These are phyloP conservation scores for Trachymyrmex septentrionalis DNA, from an alignment of 1,140 invertebrate genomes.

Conservation along the genomic window DNA sequence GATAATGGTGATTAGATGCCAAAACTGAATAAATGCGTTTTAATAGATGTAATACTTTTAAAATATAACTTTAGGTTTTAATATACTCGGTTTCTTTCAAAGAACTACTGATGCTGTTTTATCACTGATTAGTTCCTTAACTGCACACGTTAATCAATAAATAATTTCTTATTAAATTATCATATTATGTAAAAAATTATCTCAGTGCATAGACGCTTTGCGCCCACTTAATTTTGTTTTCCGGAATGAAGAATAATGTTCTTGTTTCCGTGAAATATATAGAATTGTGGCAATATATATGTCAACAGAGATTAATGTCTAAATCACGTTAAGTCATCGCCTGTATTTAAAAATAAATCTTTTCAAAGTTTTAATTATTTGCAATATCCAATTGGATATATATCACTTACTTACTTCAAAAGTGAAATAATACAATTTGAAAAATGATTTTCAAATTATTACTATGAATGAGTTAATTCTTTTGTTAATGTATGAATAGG, in stretches of 20 bases:
- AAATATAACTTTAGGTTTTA: no score
- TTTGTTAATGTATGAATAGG: no score
- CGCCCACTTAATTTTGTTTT: slow-evolving; percentile 1
- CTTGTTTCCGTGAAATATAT: not conserved
- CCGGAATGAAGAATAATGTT: not conserved
- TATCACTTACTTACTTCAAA: no score
- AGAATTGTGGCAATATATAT: not conserved
- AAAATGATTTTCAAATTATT: no score
- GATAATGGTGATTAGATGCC: no score
- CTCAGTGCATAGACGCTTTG: not conserved
- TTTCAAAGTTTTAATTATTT: not conserved
- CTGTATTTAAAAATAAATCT: not conserved
- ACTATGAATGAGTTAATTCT: no score
- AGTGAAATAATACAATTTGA: no score
- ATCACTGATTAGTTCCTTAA: not conserved
- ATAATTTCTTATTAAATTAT: slow-evolving; percentile 12
- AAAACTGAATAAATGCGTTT: no score
- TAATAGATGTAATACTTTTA: no score
- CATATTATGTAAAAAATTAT: not conserved
- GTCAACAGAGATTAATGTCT: slow-evolving; percentile 16
- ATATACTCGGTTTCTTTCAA: no score
- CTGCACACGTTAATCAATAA: slow-evolving; percentile 8
- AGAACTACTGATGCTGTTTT: no score
- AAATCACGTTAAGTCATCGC: not conserved
- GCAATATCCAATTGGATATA: not conserved